Base-by-base conservation (phyloP, 2,888 invertebrate species). In the Dolichopus griseipennis region DNA sequence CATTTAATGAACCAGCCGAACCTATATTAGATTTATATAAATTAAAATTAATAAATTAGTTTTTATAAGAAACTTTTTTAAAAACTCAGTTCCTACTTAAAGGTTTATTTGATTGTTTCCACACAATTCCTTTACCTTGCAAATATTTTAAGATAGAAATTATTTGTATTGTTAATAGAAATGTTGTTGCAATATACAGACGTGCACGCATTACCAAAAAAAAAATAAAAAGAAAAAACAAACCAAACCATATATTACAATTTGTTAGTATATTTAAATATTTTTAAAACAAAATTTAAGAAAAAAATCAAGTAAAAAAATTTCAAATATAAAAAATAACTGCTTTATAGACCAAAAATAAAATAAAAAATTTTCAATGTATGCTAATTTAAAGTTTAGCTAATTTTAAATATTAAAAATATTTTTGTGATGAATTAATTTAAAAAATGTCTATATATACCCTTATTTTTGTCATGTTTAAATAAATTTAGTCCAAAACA, bases 1-100 rank as follows among this genome's bases (percentile, higher is more conserved):
- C 82, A 70, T 81, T 81, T 62, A 83, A 74, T 6, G 82, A 82
- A 65, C 78, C 80, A 22, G 79, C 82, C 34, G 83, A 83, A 71
- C 82, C 83, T 83, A 73, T 66, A 69, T 63, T 62, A 6, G 15
- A 27, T 12, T 7, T 64, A 37, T 37, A 20, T 52, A 15, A n/a
- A 12, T 1, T 52, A 7, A 52, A 15, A 15, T 52, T 12, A 61
- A 27, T 5, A 27, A 27, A 61, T 9, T 61, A 20, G 22, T 63
- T 64, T 33, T 15, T 64, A 33, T 64, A 0, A 15, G n/a, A 15
- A 64, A 64, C 5, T 27, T 67, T 22, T 65, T 52, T 65, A 1
- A 76, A 75, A 74, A 75, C 76, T 74, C 75, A 78, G 76, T 72
- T 77, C 78, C 78, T 79, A 79, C 74, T 77, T 74, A 77, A 78